Percentiles rank a stretch among this genome's conserved stretches.
Conservation (phyloP, 1,140 invertebrate species). For the Chymomyza costata region DNA sequence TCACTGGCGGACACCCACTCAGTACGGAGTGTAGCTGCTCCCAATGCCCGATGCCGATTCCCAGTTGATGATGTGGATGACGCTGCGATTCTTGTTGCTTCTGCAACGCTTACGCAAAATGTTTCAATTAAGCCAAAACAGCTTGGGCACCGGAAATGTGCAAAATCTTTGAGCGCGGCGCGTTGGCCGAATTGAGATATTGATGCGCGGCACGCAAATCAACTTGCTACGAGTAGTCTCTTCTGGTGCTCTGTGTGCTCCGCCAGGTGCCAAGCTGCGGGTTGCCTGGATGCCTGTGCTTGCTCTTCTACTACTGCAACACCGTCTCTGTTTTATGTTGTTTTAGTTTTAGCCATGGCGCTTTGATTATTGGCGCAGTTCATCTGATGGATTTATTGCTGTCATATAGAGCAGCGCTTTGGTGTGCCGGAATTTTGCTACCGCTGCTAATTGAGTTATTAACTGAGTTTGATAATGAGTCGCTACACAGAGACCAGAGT, state of each 20-base stretch:
- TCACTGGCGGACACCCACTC: too few species aligned
- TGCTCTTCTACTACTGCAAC: not conserved
- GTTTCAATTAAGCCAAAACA: constrained; percentile 61
- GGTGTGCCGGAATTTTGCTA: too few species aligned
- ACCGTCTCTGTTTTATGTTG: too few species aligned
- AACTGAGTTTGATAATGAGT: too few species aligned
- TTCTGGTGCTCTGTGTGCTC: constrained; percentile 1
- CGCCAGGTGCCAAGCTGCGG: constrained; percentile 54
- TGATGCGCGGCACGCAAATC: constrained; percentile 63
- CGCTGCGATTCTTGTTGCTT: constrained; percentile 6
- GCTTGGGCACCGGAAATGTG: constrained; percentile 47
- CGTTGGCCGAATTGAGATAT: constrained; percentile 51
- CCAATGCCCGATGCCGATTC: not conserved
- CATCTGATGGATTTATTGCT: constrained; percentile 60
- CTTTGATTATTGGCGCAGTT: constrained; percentile 29
- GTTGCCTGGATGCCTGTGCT: constrained; percentile 15
- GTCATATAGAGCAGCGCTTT: too few species aligned
- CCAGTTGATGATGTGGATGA: constrained; percentile 10
- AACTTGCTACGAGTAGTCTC: too few species aligned
- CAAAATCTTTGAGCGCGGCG: too few species aligned
- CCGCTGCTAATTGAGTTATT: constrained; percentile 63
- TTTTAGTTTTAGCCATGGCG: too few species aligned
- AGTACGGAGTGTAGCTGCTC: constrained; percentile 21
- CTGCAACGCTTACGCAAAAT: constrained; percentile 67
- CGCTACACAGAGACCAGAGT: constrained; percentile 2